Conservation (phyloP, 2,888 invertebrate species). For the Scaptomyza polygonia region DNA sequence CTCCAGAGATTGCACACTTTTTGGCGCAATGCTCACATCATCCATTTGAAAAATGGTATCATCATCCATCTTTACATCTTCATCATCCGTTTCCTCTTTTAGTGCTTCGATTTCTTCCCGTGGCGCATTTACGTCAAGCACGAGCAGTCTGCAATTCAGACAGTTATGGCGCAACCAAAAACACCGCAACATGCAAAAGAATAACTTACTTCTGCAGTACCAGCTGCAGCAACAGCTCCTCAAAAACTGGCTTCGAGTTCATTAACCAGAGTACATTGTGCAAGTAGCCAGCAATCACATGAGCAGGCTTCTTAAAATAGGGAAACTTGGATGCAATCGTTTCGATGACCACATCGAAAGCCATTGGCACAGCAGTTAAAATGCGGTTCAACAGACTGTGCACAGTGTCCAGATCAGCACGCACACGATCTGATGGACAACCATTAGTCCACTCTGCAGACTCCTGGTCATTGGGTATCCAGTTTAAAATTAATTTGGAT, state of each 20-base stretch:
- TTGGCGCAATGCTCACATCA: conserved; percentile 35
- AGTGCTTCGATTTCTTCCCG: conserved; percentile 86
- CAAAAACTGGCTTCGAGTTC: conserved; percentile 89
- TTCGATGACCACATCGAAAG: conserved; percentile 88
- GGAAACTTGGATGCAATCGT: conserved; percentile 89
- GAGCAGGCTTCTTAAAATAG: conserved; percentile 89
- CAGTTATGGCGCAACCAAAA: background rate
- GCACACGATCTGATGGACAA: conserved; percentile 86
- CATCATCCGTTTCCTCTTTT: conserved; percentile 85
- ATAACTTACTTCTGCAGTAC: conserved; percentile 90
- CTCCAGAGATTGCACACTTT: conserved; percentile 80
- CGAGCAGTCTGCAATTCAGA: conserved; percentile 86
- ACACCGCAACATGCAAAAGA: background rate
- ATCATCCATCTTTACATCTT: conserved; percentile 72
- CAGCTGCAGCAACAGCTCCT: conserved; percentile 89
- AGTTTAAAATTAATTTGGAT: conserved; percentile 86
- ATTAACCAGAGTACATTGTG: conserved; percentile 91
- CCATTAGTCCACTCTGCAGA: conserved; percentile 87
- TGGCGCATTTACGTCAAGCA: conserved; percentile 89
- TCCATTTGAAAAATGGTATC: conserved; percentile 82
- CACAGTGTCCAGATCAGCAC: conserved; percentile 87
- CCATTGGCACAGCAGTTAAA: conserved; percentile 86
- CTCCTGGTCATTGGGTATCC: conserved; percentile 85
- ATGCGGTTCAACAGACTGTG: conserved; percentile 86
- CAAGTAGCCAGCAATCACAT: conserved; percentile 90